phyloP scores from a whole-genome alignment of 1,140 invertebrate genomes.

The Globodera rostochiensis region DNA sequence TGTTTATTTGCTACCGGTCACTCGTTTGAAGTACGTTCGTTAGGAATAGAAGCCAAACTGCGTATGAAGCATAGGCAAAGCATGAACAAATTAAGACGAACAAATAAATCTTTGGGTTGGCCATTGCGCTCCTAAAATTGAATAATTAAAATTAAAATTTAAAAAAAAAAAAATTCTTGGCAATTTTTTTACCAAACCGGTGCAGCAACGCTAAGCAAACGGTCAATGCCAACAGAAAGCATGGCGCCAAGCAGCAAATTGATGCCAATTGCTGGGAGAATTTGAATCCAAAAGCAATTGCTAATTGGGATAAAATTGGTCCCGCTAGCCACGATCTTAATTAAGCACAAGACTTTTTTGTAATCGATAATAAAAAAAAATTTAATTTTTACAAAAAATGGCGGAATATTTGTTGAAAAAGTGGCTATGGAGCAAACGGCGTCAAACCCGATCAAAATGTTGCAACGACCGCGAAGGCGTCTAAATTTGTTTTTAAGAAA shows the following conservation, averaged over 20 bases:
- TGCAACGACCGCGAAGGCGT: constrained; percentile 1
- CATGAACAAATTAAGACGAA: background rate
- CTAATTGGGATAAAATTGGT: background rate
- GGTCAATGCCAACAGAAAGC: constrained; percentile 4
- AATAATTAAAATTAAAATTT: background rate
- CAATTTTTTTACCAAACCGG: background rate
- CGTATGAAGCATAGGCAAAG: background rate
- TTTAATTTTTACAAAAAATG: background rate
- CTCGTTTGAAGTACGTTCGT: background rate
- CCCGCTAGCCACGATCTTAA: background rate
- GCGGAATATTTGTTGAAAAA: background rate
- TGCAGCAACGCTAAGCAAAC: background rate
- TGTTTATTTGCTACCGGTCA: background rate
- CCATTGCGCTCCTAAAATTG: background rate
- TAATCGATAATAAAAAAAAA: too few species aligned
- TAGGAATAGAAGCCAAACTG: background rate
- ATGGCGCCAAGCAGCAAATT: constrained; percentile 1
- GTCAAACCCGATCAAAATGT: background rate
- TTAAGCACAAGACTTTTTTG: too few species aligned
- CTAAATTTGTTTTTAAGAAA: background rate
- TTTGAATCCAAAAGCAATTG: background rate
- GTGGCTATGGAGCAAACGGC: background rate
- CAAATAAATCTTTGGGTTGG: background rate
- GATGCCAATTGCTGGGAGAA: background rate
- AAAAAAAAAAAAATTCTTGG: background rate